Percentiles rank a stretch among this genome's conserved stretches.
phyloP scores from a whole-genome alignment of 2,797 vertebrate genomes.

The Gambelia wislizenii region DNA sequence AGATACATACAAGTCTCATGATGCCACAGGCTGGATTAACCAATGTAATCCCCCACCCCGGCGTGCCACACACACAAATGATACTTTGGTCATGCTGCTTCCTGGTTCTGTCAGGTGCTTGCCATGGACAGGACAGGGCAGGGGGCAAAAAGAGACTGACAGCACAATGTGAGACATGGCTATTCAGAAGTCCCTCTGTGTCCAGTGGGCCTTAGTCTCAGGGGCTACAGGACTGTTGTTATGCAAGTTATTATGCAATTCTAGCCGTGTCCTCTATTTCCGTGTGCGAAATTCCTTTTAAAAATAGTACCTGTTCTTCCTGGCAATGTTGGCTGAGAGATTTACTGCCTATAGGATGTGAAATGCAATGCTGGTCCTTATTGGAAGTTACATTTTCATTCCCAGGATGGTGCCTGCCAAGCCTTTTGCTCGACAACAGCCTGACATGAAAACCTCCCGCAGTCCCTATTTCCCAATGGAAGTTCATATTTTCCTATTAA shows the following conservation, averaged over 20 bases:
- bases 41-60: not conserved
- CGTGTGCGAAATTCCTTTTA: not conserved
- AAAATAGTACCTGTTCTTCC: constrained; percentile 3
- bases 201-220: not conserved
- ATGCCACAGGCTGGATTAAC: constrained; percentile 52
- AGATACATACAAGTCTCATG: constrained; percentile 14
- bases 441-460: not conserved
- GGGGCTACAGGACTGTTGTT: not conserved
- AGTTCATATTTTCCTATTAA: not conserved
- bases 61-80: too few relatives aligned
- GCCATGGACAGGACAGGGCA: not conserved
- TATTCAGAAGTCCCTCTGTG: not conserved
- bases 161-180: not conserved
- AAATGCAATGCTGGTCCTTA: not conserved
- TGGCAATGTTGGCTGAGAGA: not conserved
- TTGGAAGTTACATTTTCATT: constrained; percentile 5
- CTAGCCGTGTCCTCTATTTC: not conserved
- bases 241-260: constrained; percentile 37
- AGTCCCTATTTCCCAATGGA: not conserved
- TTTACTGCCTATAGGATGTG: not conserved
- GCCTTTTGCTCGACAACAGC: not conserved
- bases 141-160: constrained; percentile 27
- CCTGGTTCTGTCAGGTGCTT: constrained; percentile 58
- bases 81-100: constrained; percentile 48
- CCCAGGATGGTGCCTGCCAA: not conserved